These are phyloP conservation scores for Excalfactoria chinensis DNA, from an alignment of 2,113 vertebrate genomes.

Conservation along the genomic window DNA sequence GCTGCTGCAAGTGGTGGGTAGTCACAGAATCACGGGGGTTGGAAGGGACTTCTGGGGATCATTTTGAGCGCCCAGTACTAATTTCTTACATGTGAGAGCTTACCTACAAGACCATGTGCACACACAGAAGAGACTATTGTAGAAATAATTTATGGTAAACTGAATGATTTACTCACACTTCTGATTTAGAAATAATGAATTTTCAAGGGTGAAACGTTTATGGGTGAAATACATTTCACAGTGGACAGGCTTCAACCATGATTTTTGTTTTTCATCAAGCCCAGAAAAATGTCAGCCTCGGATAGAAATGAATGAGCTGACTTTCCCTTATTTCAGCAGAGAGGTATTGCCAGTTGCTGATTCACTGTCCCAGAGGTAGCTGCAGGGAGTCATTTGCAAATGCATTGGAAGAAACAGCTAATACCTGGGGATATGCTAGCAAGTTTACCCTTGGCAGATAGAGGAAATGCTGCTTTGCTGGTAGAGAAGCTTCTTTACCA, in stretches of 20 bases:
- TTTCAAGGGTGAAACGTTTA: not conserved
- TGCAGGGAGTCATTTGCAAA: not conserved
- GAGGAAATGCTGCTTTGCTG: not conserved
- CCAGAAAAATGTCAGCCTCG: not conserved
- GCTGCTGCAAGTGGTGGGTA: not conserved
- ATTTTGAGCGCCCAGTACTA: not conserved
- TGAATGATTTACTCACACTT: not conserved
- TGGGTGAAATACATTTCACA: not conserved
- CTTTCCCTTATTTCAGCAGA: not conserved
- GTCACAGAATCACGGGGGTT: no score
- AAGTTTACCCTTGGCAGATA: constrained; percentile 1
- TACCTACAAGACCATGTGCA: not conserved
- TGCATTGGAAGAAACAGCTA: not conserved
- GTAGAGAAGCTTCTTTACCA: not conserved
- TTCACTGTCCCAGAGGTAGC: not conserved
- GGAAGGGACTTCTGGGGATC: no score
- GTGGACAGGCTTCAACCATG: not conserved
- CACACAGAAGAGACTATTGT: not conserved
- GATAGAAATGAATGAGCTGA: not conserved
- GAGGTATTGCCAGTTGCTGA: not conserved
- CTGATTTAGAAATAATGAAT: not conserved
- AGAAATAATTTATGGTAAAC: not conserved
- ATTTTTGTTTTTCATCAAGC: constrained; percentile 10
- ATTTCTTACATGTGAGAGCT: not conserved
- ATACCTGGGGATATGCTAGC: not conserved